Base-by-base conservation (phyloP, 2,113 vertebrate genomes). In the Scomber colias region DNA sequence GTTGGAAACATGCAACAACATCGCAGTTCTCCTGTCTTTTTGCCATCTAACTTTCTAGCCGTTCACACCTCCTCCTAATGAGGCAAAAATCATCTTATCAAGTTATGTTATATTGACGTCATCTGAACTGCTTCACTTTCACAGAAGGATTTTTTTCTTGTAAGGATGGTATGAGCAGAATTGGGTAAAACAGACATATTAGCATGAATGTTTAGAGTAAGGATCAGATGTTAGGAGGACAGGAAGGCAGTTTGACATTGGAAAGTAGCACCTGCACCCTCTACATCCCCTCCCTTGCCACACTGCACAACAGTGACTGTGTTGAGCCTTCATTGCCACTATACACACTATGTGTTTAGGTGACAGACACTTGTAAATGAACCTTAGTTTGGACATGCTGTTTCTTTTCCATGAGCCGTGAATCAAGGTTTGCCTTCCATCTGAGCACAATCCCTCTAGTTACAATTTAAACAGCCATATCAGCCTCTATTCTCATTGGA, bases 301-400 rank as follows among this genome's bases (percentile, higher is more conserved):
- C 15, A 46, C 57, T 35, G 16, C 53, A 59, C 45, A 70, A 59
- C 45, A 70, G 17, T 0, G 51, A 59, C 53, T 5, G 21, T 89
- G 89, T 93, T 91, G 90, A 82, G 81, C 89, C 92, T 73, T 75
- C 79, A 90, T 83, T 0, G 64, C 89, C 88, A 53, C 63, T 27
- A 89, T 83, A 2, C 11, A 0, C 4, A 48, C 21, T 21, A 21
- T 30, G 44, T 92, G 88, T 93, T 92, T 91, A 90, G 16, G 81
- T 65, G 84, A 93, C 87, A 92, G 40, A 85, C n/a, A 24, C 79
- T 31, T 24, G 0, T 30, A 81, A 86, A 81, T 92, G 65, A 86
- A 69, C 71, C 77, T 27, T 53, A 61, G 72, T 84, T 63, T 55
- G 60, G 55, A 85, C 51, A 1, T 14, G 11, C 11, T 0, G 13